Base-by-base conservation (phyloP, 2,888 invertebrate species). In the Cheilosia soror region DNA sequence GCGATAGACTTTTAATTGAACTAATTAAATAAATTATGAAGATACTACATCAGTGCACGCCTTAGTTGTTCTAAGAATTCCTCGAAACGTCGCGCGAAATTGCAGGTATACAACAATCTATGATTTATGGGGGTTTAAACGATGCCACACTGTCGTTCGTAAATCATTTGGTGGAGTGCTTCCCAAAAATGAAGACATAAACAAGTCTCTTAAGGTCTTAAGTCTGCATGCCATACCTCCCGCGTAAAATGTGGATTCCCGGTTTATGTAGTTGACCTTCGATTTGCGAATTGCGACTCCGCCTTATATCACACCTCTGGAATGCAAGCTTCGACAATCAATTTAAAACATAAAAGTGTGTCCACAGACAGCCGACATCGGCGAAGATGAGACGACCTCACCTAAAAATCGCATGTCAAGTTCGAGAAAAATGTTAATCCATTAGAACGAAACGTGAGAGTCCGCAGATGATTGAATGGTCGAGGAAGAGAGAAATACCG, bases 11-110 rank as follows among this genome's bases (percentile, higher is more conserved):
- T 53, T 57, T 62, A 72, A 78, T 77, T 83, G 57, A 83, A 73
- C 72, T 83, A 83, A 78, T 83, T 73, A 73, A 83, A 73, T 63
- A 49, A 78, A 83, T 82, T 78, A 78, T 72, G 37, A 72, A 57
- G 66, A 49, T 65, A 37, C 13, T 60, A 60, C 42, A 44, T 60
- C 76, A 31, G 66, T 40, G 37, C 29, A 47, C 53, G 63, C 53
- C 33, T 5, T 47, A 15, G 51, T 9, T 33, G 15, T 68, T 75
- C 75, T 66, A 20, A 37, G 75, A 68, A 76, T 47, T 58, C 37
- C 20, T 29, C 55, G 5, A 49, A 31, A 15, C 40, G 29, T 5
- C 15, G 27, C 63, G 27, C 73, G 42, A 40, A 49, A 49, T 37
- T 40, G 51, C 55, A 73, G 63, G 63, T 65, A 73, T n/a, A 57